Base-by-base conservation (phyloP, 2,113 vertebrate genomes). In the Junco hyemalis region DNA sequence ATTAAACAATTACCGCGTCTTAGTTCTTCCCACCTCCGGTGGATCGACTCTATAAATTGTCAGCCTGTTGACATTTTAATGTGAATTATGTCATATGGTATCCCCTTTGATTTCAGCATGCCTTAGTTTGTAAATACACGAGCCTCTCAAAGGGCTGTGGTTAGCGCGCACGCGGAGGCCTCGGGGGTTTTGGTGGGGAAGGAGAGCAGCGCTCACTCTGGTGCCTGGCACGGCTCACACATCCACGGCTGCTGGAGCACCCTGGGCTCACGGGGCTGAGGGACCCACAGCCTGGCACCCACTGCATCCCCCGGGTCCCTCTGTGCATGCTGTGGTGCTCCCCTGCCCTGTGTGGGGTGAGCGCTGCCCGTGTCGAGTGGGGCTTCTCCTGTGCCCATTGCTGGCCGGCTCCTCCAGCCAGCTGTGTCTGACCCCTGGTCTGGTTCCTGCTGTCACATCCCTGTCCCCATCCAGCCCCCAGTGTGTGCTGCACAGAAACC, bases 51-150 rank as follows among this genome's bases (percentile, higher is more conserved):
- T 98, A 98, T 99, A 99, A 99, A 99, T 99, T 98, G 98, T 98
- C 98, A 98, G 98, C 98, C 98, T 98, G 98, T 98, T 98, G 99
- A 98, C 98, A 98, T 99, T 99, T 99, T 99, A 99, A 99, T 99
- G 99, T 98, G 97, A 98, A 98, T 99, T 99, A 98, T 99, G 99
- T 99, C 99, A 99, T 99, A 98, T 99, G 99, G 99, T 99, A 99
- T 99, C 99, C 98, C 98, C 99, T 99, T 99, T 99, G 99, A 99
- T 99, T 99, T 98, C 98, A 96, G 99, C 99, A 99, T 99, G 98
- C 98, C 99, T 99, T 98, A 88, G 98, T 99, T 99, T 99, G 99
- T 99, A 99, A 99, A 99, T 99, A 99, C 99, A 99, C 96, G 98
- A 98, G 98, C 98, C 98, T 98, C 98, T 99, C 98, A 99, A 99